These are phyloP conservation scores for Chrysolina oricalcia DNA, from an alignment of 2,888 invertebrate genomes.

Conservation along the genomic window DNA sequence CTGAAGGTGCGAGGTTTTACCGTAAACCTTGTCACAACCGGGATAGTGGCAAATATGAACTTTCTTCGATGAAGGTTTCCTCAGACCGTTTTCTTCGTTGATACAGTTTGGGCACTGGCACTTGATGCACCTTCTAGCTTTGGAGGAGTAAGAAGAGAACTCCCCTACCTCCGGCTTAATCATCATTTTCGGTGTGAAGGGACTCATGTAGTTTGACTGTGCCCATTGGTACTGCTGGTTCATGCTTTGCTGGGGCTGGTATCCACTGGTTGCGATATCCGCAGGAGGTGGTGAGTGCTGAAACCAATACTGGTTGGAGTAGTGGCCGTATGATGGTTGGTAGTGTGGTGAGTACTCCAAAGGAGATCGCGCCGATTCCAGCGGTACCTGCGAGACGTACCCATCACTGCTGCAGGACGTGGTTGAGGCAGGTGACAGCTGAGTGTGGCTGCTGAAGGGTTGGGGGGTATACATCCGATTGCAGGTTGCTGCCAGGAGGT, in stretches of 20 bases:
- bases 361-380: slow-evolving; percentile 65
- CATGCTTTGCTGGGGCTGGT: slow-evolving; percentile 73
- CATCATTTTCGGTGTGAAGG: slow-evolving; percentile 66
- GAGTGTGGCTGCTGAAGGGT: slow-evolving; percentile 60
- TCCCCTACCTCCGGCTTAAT: slow-evolving; percentile 70
- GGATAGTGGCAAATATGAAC: slow-evolving; percentile 91
- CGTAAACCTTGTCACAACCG: slow-evolving; percentile 91
- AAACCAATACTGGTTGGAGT: slow-evolving; percentile 69
- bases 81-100: slow-evolving; percentile 85
- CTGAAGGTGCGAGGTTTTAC: slow-evolving; percentile 91
- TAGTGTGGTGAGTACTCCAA: slow-evolving; percentile 69
- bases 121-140: slow-evolving; percentile 82
- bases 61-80: slow-evolving; percentile 86
- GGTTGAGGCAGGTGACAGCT: slow-evolving; percentile 67
- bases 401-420: slow-evolving; percentile 68
- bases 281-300: slow-evolving; percentile 69
- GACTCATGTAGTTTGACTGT: slow-evolving; percentile 71
- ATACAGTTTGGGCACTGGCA: slow-evolving; percentile 89
- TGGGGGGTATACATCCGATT: slow-evolving; percentile 66
- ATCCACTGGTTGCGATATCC: slow-evolving; percentile 68
- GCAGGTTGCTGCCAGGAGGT: slow-evolving; percentile 68
- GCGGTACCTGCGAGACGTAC: slow-evolving; percentile 65
- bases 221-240: slow-evolving; percentile 72
- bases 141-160: slow-evolving; percentile 65
- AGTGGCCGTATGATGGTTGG: slow-evolving; percentile 62